Evolutionary conservation across 2,113 vertebrate genomes (phyloP).

Genomic region (Tragelaphus buxtoni): DNA sequence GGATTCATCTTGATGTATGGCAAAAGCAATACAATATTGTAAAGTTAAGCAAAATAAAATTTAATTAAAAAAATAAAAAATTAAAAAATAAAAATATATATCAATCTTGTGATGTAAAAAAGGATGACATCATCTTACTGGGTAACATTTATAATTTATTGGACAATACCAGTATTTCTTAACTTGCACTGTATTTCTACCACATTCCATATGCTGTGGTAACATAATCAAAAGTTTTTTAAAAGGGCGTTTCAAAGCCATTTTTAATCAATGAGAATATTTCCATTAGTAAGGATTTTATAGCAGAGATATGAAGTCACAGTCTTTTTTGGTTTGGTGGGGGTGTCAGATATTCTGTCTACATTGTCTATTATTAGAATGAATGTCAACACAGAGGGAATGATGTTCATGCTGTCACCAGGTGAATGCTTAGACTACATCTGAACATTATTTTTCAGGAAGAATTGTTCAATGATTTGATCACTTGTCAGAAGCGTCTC

Average conservation of each 20-base stretch:
- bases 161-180: constrained; percentile 49
- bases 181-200: constrained; percentile 44
- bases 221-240: constrained; percentile 47
- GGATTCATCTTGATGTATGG: no score
- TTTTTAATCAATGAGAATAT: constrained; percentile 54
- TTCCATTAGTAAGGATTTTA: constrained; percentile 68
- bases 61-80: no score
- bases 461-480: constrained; percentile 83
- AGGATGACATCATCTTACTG: constrained; percentile 68
- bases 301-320: constrained; percentile 58
- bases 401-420: constrained; percentile 80
- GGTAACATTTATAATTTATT: constrained; percentile 60
- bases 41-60: no score
- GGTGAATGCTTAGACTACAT: constrained; percentile 76
- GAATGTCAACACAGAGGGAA: constrained; percentile 80
- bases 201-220: constrained; percentile 26
- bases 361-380: constrained; percentile 82
- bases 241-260: constrained; percentile 57
- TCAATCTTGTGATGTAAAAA: constrained; percentile 64
- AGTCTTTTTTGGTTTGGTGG: constrained; percentile 54
- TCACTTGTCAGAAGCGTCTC: constrained; percentile 83
- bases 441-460: constrained; percentile 83
- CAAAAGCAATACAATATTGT: no score
- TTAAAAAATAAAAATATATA: background rate
- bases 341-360: constrained; percentile 70